Conservation (phyloP, 2,797 vertebrate genomes). For the Garrulus glandarius region DNA sequence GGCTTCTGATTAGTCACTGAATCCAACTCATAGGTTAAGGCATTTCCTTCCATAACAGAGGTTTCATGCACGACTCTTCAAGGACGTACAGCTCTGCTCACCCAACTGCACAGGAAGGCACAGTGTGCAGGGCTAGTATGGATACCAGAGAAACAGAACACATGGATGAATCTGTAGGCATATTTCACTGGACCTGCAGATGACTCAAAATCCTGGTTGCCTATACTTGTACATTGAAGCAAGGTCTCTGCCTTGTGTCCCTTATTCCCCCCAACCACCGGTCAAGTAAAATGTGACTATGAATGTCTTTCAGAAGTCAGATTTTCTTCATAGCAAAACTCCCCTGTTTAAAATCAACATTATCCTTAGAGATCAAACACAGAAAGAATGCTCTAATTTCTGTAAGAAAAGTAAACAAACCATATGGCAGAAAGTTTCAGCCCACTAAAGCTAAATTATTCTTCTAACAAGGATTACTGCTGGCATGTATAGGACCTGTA, state of each 20-base stretch:
- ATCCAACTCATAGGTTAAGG: background rate
- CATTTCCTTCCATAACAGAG: background rate
- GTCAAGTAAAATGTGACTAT: background rate
- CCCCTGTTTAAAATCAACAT: slow-evolving; percentile 4
- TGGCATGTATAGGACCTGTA: background rate
- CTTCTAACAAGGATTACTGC: background rate
- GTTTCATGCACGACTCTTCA: background rate
- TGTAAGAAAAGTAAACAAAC: background rate
- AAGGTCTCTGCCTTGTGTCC: background rate
- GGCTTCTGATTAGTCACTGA: background rate
- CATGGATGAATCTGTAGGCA: background rate
- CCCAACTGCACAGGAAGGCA: background rate
- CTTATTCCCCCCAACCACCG: background rate
- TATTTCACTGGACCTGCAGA: background rate
- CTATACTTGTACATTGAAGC: background rate
- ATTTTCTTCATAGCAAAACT: background rate
- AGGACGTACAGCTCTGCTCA: background rate
- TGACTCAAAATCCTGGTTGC: background rate
- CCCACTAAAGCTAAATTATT: background rate
- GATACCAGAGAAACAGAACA: background rate
- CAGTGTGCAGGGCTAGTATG: background rate
- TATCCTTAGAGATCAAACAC: background rate
- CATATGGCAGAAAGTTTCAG: background rate
- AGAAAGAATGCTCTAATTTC: background rate
- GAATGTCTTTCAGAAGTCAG: background rate